A percentile compares a stretch with the other conserved stretches of the same genome.
Evolutionary conservation across 2,113 vertebrate genomes (phyloP).

Genomic region (Phoenicopterus ruber): DNA sequence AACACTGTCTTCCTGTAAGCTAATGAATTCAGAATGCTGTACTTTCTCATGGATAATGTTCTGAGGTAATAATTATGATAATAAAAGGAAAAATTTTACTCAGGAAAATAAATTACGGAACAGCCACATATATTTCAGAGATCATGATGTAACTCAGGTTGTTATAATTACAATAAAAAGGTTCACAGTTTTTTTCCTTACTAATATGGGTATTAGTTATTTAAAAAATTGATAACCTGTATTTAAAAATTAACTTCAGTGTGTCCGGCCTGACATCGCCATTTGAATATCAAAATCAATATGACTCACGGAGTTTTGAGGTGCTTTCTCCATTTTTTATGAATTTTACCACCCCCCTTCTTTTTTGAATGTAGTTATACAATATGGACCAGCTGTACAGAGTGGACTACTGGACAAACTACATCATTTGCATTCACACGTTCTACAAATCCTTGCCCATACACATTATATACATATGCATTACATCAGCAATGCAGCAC

Average conservation of each 20-base stretch:
- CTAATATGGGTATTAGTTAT: neutral
- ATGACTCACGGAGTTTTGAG: neutral
- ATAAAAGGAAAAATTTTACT: neutral
- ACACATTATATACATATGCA: neutral
- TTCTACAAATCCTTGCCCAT: neutral
- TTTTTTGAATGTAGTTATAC: neutral
- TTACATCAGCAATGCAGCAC: neutral
- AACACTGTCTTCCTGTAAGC: neutral
- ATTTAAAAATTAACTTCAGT: neutral
- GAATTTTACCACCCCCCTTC: neutral
- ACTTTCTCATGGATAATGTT: neutral
- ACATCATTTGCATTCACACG: neutral
- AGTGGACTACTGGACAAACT: neutral
- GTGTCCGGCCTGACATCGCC: neutral
- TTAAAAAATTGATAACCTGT: neutral
- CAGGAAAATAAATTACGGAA: neutral
- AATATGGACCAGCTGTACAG: neutral
- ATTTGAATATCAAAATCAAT: neutral
- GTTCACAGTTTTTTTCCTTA: neutral
- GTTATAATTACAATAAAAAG: neutral
- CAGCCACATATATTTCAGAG: neutral
- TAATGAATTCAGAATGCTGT: neutral
- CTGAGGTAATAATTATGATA: neutral
- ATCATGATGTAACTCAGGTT: neutral
- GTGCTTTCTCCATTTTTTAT: neutral